Base-by-base conservation (phyloP, 2,888 invertebrate species). In the Lithodes maja region DNA sequence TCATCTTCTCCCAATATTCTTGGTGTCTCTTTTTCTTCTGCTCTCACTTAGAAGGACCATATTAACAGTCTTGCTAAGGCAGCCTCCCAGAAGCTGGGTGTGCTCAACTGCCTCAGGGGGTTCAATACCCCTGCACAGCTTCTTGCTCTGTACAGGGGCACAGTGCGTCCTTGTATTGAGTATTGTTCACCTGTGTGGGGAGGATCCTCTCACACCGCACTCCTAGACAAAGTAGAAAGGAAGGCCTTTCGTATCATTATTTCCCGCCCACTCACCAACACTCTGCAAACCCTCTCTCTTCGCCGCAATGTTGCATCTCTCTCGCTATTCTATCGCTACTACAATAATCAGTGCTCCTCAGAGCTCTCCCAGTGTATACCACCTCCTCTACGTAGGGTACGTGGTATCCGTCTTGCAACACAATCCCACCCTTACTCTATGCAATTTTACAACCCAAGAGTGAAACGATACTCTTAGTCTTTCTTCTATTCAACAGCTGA, bases 31-130 rank as follows among this genome's bases (percentile, higher is more conserved):
- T 52, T 78, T 49, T 33, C 78, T 53, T 9, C 3, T 3, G n/a
- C n/a, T 49, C 49, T 78, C 5, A 3, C 78, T 78, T 78, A 50
- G 71, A 71, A n/a, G n/a, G 71, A 71, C n/a, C 9, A 71, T 71
- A 71, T 78, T 49, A 78, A 2, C 17, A 33, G 49, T 78, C 78
- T 78, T n/a, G 71, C n/a, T 15, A n/a, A 71, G n/a, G 3, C 71
- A 15, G n/a, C 71, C n/a, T 71, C 71, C 12, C 7, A 71, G 71
- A 71, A n/a, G n/a, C n/a, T 71, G n/a, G 71, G 71, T 71, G 71
- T 71, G 71, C 71, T 71, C 3, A 71, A n/a, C 71, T 3, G 71
- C 7, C 17, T 71, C 71, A 9, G 3, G 7, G 9, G 3, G 3
- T 71, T n/a, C 71, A 15, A 15, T n/a, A 71, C 71, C 71, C 71